These are phyloP conservation scores for Gerris lacustris DNA, from an alignment of 2,888 invertebrate species.

Conservation along the genomic window DNA sequence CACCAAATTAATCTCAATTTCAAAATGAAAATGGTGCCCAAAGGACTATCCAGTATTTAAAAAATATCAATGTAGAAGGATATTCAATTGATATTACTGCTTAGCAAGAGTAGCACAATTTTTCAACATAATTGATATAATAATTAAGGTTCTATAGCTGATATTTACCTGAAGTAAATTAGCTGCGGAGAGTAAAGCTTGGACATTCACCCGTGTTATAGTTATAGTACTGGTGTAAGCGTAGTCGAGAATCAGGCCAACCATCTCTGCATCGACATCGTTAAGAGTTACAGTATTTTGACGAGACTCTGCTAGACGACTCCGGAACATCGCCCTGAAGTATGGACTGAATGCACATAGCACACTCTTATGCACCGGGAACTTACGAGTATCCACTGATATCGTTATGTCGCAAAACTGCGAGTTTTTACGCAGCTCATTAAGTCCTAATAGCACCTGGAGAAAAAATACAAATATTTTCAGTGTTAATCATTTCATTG, in stretches of 20 bases:
- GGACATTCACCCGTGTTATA: constrained; percentile 39
- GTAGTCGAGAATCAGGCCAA: constrained; percentile 38
- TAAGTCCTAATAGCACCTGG: constrained; percentile 36
- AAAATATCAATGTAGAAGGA: no score
- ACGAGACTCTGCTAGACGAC: constrained; percentile 38
- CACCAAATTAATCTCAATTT: no score
- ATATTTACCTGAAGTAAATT: constrained; percentile 35
- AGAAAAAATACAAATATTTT: constrained; percentile 16
- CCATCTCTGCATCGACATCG: constrained; percentile 37
- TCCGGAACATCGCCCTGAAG: constrained; percentile 39
- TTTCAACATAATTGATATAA: no score
- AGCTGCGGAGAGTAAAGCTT: constrained; percentile 38
- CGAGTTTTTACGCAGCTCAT: constrained; percentile 34
- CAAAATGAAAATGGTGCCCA: no score
- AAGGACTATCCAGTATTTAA: no score
- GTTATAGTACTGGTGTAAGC: constrained; percentile 38
- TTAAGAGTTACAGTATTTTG: constrained; percentile 37
- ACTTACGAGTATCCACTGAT: constrained; percentile 36
- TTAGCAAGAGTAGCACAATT: no score
- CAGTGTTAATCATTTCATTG: no score
- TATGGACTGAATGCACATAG: constrained; percentile 39
- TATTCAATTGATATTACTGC: no score
- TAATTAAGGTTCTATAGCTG: no score
- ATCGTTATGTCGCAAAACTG: constrained; percentile 39
- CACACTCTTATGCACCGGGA: constrained; percentile 38